Evolutionary conservation across 2,797 vertebrate species (phyloP).

Genomic region (Denticeps clupeoides): DNA sequence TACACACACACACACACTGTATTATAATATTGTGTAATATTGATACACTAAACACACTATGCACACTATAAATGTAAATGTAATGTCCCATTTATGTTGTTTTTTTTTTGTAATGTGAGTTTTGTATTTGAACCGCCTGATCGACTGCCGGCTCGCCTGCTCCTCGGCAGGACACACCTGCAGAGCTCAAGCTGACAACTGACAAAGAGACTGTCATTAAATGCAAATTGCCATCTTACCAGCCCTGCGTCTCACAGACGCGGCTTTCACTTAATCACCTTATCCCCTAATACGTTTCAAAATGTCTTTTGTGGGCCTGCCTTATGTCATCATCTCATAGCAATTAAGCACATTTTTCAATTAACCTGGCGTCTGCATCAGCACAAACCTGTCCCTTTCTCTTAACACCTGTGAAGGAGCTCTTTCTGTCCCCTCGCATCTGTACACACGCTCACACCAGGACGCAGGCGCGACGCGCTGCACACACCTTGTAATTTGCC

Average conservation of each 20-base stretch:
- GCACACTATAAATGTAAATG: background rate
- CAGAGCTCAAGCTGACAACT: constrained; percentile 34
- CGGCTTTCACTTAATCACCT: constrained; percentile 49
- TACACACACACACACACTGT: background rate
- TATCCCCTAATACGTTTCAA: constrained; percentile 53
- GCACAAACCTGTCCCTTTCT: constrained; percentile 25
- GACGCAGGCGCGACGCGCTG: constrained; percentile 1
- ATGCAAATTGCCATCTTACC: constrained; percentile 50
- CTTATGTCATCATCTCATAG: constrained; percentile 49
- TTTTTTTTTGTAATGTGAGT: background rate
- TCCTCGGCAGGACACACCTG: constrained; percentile 28
- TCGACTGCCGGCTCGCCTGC: no score
- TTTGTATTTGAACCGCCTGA: no score
- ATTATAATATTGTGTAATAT: background rate
- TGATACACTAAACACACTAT: background rate
- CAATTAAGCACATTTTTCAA: constrained; percentile 65
- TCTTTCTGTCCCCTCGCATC: constrained; percentile 20
- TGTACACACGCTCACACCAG: background rate
- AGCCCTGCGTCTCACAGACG: constrained; percentile 48
- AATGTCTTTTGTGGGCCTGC: constrained; percentile 40
- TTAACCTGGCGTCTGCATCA: constrained; percentile 54
- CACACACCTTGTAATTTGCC: constrained; percentile 56
- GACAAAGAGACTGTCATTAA: constrained; percentile 49
- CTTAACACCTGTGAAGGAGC: constrained; percentile 36
- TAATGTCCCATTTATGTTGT: background rate